These are phyloP conservation scores for Pseudococcus jackbeardsleyi DNA, from an alignment of 2,888 invertebrate species.

Conservation along the genomic window DNA sequence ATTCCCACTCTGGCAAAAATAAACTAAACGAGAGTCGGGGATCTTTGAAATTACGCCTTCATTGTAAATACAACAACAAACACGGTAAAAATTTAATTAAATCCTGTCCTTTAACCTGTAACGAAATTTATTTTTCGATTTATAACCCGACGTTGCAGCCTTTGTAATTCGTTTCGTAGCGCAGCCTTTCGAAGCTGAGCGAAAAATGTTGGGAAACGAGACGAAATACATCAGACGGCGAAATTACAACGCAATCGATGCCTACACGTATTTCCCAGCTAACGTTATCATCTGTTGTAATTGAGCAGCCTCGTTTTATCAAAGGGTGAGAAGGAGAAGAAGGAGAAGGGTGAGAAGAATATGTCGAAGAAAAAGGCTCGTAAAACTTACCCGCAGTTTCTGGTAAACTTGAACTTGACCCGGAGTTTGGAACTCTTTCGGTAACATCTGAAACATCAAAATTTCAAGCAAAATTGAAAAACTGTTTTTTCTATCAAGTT, in stretches of 20 bases:
- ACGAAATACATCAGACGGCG: background rate
- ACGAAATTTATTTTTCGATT: slow-evolving; percentile 41
- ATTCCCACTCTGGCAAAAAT: background rate
- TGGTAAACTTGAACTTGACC: slow-evolving; percentile 17
- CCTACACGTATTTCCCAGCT: background rate
- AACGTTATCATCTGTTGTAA: background rate
- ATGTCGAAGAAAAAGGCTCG: background rate
- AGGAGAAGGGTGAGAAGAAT: background rate
- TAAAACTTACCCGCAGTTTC: background rate
- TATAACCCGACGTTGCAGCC: background rate
- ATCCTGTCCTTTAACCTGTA: background rate
- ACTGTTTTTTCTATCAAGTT: background rate
- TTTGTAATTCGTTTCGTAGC: background rate
- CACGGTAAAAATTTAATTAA: slow-evolving; percentile 31
- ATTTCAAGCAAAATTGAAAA: background rate
- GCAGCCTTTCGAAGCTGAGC: background rate
- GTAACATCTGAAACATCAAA: slow-evolving; percentile 43
- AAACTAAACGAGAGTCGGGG: background rate
- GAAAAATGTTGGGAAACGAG: too few relatives aligned
- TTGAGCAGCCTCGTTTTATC: background rate
- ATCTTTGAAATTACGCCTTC: slow-evolving; percentile 33
- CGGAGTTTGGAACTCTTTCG: slow-evolving; percentile 54
- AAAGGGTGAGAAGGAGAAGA: background rate
- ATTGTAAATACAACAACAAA: slow-evolving; percentile 21
- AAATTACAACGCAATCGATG: background rate